Percentiles rank a stretch among this genome's conserved stretches.
Evolutionary conservation across 2,888 invertebrate genomes (phyloP).

Genomic region (Coremacera marginata): DNA sequence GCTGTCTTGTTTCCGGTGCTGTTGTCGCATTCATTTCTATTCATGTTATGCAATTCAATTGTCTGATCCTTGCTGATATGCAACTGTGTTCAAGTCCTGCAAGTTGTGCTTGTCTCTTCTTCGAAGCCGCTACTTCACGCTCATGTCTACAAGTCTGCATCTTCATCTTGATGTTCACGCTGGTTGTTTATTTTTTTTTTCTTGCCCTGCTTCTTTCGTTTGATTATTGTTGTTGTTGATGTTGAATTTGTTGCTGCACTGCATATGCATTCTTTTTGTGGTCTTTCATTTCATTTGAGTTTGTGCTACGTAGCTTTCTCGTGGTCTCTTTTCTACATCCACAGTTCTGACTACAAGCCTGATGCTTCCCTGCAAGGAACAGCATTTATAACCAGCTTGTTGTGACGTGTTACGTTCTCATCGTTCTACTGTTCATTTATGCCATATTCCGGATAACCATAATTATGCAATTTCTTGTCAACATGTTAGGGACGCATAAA

Average conservation of each 20-base stretch:
- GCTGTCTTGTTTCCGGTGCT: slow-evolving; percentile 24
- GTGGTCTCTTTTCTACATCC: neutral
- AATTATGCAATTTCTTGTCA: slow-evolving; percentile 66
- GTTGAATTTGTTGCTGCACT: neutral
- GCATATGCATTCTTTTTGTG: neutral
- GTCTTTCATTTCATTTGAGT: neutral
- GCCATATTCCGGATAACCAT: slow-evolving; percentile 62
- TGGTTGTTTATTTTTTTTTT: neutral
- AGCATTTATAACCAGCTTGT: neutral
- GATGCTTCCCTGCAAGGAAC: neutral
- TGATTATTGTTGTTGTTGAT: neutral
- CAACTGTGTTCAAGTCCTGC: slow-evolving; percentile 27
- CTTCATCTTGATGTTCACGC: neutral
- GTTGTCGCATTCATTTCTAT: slow-evolving; percentile 27
- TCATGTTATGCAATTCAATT: slow-evolving; percentile 36
- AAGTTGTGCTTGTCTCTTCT: neutral
- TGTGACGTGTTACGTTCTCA: neutral
- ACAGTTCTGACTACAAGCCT: neutral
- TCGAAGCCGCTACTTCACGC: neutral
- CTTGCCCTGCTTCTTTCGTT: neutral
- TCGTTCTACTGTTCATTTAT: slow-evolving; percentile 4
- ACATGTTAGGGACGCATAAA: slow-evolving; percentile 52
- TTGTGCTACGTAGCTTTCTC: neutral
- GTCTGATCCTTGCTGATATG: slow-evolving; percentile 34
- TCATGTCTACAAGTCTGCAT: neutral